Conservation (phyloP, 1,140 invertebrate genomes). For the Neomicropteryx cornuta region DNA sequence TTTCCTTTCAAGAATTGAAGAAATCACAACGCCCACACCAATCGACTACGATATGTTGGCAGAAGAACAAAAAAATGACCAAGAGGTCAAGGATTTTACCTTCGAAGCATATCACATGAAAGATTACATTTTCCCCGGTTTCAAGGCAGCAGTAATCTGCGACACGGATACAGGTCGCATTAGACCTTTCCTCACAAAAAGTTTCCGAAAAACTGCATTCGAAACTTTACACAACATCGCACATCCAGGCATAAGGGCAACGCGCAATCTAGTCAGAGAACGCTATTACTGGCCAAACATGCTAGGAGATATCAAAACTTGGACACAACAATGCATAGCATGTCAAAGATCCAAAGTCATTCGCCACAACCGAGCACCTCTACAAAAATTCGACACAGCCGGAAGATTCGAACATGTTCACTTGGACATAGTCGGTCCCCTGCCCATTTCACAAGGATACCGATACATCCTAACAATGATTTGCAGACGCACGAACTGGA, state of each 20-base stretch:
- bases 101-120: too few species aligned
- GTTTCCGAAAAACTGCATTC: too few species aligned
- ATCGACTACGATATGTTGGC: too few species aligned
- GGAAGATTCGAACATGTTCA: constrained; percentile 33
- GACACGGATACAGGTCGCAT: too few species aligned
- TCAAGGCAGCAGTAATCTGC: too few species aligned
- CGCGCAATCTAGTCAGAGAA: background rate
- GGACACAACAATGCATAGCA: constrained; percentile 16
- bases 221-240: background rate
- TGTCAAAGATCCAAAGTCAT: constrained; percentile 13
- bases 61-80: too few species aligned
- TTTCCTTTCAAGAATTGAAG: too few species aligned
- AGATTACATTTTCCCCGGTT: too few species aligned
- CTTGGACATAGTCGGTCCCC: constrained; percentile 36
- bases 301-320: constrained; percentile 13
- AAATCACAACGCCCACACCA: too few species aligned
- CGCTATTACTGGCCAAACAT: constrained; percentile 1
- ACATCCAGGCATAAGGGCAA: background rate
- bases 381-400: constrained; percentile 5
- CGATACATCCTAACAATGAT: constrained; percentile 31
- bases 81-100: too few species aligned
- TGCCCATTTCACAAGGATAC: constrained; percentile 22
- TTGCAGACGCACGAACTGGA: constrained; percentile 35
- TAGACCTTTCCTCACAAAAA: too few species aligned
- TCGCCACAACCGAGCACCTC: constrained; percentile 9